Conservation (phyloP, 2,888 invertebrate genomes). For the Venusia cambrica region DNA sequence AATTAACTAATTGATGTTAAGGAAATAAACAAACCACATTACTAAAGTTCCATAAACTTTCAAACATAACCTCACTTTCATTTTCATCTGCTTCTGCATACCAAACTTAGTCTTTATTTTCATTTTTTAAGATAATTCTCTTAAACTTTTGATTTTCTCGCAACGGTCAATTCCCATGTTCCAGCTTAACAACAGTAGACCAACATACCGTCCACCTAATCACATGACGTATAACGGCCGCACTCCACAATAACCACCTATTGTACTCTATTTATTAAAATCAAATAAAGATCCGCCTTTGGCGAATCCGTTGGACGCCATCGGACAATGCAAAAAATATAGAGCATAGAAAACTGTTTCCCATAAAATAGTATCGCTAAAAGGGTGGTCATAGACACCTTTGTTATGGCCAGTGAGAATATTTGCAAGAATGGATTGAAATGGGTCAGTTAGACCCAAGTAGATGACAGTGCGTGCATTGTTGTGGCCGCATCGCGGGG, state of each 20-base stretch:
- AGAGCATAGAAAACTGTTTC: slow-evolving; percentile 72
- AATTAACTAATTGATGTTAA: no score
- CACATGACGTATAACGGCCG: slow-evolving; percentile 62
- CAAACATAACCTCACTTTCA: no score
- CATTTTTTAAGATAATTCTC: no score
- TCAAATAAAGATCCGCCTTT: slow-evolving; percentile 66
- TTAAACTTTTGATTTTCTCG: slow-evolving; percentile 3
- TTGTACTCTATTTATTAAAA: slow-evolving; percentile 62
- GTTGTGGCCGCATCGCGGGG: slow-evolving; percentile 58
- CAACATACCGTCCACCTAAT: slow-evolving; percentile 17
- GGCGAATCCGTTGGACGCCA: slow-evolving; percentile 60
- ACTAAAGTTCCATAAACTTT: no score
- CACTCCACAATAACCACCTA: slow-evolving; percentile 50
- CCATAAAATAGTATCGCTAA: slow-evolving; percentile 71
- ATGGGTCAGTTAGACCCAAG: slow-evolving; percentile 69
- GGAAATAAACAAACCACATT: no score
- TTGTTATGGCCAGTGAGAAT: slow-evolving; percentile 76
- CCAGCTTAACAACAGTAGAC: slow-evolving; percentile 24
- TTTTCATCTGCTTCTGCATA: no score
- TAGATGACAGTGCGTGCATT: slow-evolving; percentile 52
- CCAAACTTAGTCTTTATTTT: no score
- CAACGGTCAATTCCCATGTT: slow-evolving; percentile 14
- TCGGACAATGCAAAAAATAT: slow-evolving; percentile 79
- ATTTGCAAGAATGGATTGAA: slow-evolving; percentile 65
- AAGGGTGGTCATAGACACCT: slow-evolving; percentile 57